Evolutionary conservation across 2,888 invertebrate species (phyloP).

Genomic region (Malacosoma neustria): DNA sequence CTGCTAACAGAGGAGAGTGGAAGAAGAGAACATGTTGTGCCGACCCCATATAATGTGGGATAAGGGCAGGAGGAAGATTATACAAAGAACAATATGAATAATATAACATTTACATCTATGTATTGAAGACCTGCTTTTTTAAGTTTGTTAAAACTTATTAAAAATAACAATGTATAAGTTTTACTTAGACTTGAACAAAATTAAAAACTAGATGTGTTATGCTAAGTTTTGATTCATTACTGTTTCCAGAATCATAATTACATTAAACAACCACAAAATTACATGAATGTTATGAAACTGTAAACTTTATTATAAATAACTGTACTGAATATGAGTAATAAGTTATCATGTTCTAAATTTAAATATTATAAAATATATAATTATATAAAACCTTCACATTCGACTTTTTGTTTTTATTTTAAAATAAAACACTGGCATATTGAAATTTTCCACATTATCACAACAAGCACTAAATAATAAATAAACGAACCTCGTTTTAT

Average conservation of each 20-base stretch:
- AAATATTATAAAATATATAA: background rate
- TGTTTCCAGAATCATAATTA: background rate
- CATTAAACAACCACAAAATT: background rate
- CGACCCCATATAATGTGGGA: too few species aligned
- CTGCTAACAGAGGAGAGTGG: too few species aligned
- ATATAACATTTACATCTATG: too few species aligned
- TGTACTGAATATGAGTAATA: background rate
- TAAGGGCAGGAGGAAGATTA: too few species aligned
- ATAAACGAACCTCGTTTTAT: conserved; percentile 56
- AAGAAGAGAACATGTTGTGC: too few species aligned
- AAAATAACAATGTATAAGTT: too few species aligned
- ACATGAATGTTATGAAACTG: background rate
- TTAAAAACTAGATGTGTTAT: too few species aligned
- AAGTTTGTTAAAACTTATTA: too few species aligned
- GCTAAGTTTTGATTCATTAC: too few species aligned
- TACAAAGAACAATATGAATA: too few species aligned
- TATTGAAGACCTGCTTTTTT: too few species aligned
- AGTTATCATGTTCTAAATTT: background rate
- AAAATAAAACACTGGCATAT: conserved; percentile 1
- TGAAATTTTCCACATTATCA: background rate
- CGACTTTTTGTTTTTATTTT: background rate
- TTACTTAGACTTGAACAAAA: too few species aligned
- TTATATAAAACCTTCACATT: background rate
- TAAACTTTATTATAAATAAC: background rate
- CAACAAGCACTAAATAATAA: conserved; percentile 2